phyloP scores from a whole-genome alignment of 1,140 invertebrate genomes.

The Forficula auricularia region DNA sequence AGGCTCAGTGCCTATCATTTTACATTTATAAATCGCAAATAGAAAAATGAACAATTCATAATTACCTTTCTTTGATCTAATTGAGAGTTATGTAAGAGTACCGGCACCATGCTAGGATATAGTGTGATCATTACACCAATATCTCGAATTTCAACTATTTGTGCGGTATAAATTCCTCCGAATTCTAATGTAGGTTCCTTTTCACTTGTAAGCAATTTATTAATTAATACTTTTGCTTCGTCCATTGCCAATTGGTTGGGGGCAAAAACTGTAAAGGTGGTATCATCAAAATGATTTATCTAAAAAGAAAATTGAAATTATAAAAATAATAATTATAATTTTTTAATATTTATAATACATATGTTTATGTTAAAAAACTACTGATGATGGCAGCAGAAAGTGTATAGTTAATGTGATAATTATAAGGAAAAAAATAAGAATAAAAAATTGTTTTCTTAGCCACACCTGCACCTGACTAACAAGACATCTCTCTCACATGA shows the following conservation, averaged over 20 bases:
- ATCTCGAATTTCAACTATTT: constrained; percentile 76
- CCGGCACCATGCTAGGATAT: constrained; percentile 66
- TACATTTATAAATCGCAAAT: too few species aligned
- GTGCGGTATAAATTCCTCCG: constrained; percentile 80
- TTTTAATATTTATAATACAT: too few species aligned
- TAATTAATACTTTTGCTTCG: constrained; percentile 73
- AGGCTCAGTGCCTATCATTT: too few species aligned
- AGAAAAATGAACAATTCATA: too few species aligned
- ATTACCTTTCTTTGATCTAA: constrained; percentile 72
- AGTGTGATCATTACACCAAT: constrained; percentile 79
- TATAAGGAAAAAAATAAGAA: too few species aligned
- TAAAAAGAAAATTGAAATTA: constrained; percentile 18
- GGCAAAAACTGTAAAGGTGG: constrained; percentile 66
- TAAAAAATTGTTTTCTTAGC: too few species aligned
- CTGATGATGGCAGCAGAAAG: too few species aligned
- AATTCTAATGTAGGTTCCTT: constrained; percentile 72
- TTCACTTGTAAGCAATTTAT: constrained; percentile 38
- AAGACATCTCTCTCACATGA: too few species aligned
- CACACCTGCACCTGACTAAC: too few species aligned
- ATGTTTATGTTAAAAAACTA: too few species aligned
- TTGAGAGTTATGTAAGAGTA: constrained; percentile 79
- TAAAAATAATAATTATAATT: too few species aligned
- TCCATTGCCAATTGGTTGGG: constrained; percentile 73
- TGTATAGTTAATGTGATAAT: too few species aligned
- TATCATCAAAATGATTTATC: constrained; percentile 58